These are phyloP conservation scores for Varecia variegata DNA, from an alignment of 2,797 vertebrate genomes.

Conservation along the genomic window DNA sequence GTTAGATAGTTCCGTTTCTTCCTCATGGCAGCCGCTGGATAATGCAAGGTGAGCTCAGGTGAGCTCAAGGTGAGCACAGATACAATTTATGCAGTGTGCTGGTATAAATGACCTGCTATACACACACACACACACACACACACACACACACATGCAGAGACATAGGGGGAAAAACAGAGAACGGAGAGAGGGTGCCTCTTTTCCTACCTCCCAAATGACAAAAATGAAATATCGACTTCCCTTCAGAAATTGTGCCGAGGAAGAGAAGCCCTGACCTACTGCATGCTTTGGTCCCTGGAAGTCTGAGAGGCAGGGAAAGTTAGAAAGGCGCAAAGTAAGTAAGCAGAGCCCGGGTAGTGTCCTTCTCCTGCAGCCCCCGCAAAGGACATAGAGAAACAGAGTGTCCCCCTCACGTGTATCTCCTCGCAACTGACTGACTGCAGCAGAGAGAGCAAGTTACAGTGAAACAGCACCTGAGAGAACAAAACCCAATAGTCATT, in stretches of 20 bases:
- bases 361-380: background rate
- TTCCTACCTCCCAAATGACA: background rate
- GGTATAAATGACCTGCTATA: background rate
- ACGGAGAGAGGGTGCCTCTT: background rate
- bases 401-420: fast-evolving
- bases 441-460: background rate
- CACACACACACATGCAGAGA: fast-evolving
- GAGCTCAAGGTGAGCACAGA: background rate
- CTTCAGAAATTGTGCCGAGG: background rate
- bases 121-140: background rate
- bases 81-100: background rate
- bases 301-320: background rate
- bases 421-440: background rate
- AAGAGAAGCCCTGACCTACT: background rate
- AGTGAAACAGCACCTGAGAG: background rate
- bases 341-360: background rate
- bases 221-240: background rate
- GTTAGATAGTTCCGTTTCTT: background rate
- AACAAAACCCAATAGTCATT: background rate
- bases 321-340: background rate
- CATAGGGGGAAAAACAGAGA: fast-evolving
- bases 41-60: too few relatives aligned
- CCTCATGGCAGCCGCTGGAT: background rate
- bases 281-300: background rate
- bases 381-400: background rate